These are phyloP conservation scores for Heterocephalus glaber DNA, from an alignment of 2,113 vertebrate species.

Conservation along the genomic window DNA sequence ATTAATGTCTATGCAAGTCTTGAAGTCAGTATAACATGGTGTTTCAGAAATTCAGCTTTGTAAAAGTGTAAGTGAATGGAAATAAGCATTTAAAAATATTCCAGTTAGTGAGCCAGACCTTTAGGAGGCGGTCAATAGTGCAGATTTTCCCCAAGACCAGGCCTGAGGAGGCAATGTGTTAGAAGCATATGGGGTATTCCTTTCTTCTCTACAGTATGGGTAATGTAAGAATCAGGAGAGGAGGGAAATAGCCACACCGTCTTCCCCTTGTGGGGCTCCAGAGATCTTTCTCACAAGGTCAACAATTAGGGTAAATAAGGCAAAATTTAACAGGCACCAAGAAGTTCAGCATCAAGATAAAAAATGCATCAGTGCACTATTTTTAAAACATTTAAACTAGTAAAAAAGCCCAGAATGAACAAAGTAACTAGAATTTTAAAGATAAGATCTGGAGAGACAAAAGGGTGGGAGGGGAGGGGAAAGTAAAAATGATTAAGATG, in stretches of 20 bases:
- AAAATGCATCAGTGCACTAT: not conserved
- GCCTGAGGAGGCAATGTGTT: not conserved
- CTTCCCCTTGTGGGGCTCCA: not conserved
- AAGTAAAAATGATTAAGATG: not conserved
- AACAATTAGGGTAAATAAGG: not conserved
- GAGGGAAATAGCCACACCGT: not conserved
- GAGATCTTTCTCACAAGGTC: not conserved
- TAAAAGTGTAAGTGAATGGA: not conserved
- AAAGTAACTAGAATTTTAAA: slow-evolving; percentile 33
- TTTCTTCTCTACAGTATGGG: not conserved
- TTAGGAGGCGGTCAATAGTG: not conserved
- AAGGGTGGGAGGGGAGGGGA: not conserved
- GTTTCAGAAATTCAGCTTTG: not conserved
- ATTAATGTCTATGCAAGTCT: not conserved
- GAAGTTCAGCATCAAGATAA: not conserved
- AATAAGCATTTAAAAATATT: not conserved
- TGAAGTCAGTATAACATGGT: not conserved
- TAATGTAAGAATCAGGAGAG: not conserved
- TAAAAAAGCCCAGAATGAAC: not conserved
- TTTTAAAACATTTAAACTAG: not conserved
- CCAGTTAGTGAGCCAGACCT: not conserved
- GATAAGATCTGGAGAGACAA: not conserved
- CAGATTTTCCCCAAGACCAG: not conserved
- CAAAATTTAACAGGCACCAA: not conserved
- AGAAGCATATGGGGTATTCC: not conserved